Percentiles rank a stretch among this genome's conserved stretches.
Evolutionary conservation across 2,113 vertebrate species (phyloP).

Genomic region (Hyperopisus bebe): DNA sequence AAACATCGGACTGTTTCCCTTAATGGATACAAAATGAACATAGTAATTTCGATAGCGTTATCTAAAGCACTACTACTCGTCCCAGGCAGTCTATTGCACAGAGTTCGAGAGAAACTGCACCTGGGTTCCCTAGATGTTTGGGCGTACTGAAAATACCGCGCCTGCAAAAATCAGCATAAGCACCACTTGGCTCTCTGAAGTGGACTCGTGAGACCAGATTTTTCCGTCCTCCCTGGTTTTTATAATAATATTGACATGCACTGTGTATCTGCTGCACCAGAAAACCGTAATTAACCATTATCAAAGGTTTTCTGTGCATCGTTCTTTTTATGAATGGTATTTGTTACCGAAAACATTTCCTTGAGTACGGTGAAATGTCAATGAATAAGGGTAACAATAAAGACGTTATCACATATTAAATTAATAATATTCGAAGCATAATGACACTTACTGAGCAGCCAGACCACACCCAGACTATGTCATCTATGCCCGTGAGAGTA

Average conservation of each 20-base stretch:
- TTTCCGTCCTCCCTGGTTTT: background rate
- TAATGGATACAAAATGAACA: background rate
- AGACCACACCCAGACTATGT: background rate
- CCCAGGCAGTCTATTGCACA: background rate
- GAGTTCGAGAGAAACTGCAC: background rate
- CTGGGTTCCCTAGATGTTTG: background rate
- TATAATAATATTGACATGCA: slow-evolving; percentile 7
- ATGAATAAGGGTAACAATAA: background rate
- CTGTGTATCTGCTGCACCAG: background rate
- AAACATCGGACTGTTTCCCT: background rate
- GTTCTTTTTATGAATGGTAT: background rate
- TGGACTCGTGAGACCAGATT: slow-evolving; percentile 3
- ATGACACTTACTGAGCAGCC: background rate
- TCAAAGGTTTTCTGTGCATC: background rate
- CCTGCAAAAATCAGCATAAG: slow-evolving; percentile 3
- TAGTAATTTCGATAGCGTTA: background rate
- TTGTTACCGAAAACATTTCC: background rate
- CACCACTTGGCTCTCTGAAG: background rate
- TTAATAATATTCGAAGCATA: background rate
- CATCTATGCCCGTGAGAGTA: background rate
- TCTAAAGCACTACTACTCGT: background rate
- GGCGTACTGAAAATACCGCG: background rate
- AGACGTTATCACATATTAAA: background rate
- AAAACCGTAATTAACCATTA: background rate
- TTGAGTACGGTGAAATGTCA: background rate